Evolutionary conservation across 2,888 invertebrate genomes (phyloP), one percentile per base, ranked within the genome.

Genomic region (Synergus itoensis): DNA sequence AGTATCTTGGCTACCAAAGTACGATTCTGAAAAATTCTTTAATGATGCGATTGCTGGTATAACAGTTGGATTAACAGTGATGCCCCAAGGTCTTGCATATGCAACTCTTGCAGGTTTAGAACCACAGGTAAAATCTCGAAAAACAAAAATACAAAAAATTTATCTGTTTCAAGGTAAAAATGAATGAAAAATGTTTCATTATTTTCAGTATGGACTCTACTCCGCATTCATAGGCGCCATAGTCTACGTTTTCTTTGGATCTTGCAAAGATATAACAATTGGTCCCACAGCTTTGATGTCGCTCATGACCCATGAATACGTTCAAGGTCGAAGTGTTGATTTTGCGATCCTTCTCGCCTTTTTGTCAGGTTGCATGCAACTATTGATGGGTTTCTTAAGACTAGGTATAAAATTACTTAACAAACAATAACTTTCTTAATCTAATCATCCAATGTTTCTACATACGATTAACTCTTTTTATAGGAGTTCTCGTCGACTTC

Each of bases 221-320:
- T 98, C 98, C 0, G 97, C 98, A 0, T 99, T 99, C 92, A 95
- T 98, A 93, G 98, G 98, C 1, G 98, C 98, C 89, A 97, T 99
- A 91, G 94, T 99, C 60, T 99, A 99, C 93, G 95, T 96, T 76
- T 92, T 98, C 80, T 95, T 99, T 86, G 99, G 99, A 41, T 97
- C 98, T 75, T 96, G 96, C 90, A 96, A 96, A 85, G 97, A 97
- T 90, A 97, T 97, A 79, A 97, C 97, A 8, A 95, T 97, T 81
- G 97, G 99, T 9, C 98, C 99, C 3, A 98, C 98, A 0, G 98
- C 99, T n/a, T 94, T 98, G 79, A 95, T 99, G 95, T 96, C 98
- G 0, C 94, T 99, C 48, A 97, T 99, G 96, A 98, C 98, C 0
- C 95, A 96, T 88, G 95, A 96, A 89, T 96, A 96, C 92, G 95